A percentile compares a stretch with the other conserved stretches of the same genome.
phyloP scores from a whole-genome alignment of 2,888 invertebrate genomes.

The Eulithis testata region DNA sequence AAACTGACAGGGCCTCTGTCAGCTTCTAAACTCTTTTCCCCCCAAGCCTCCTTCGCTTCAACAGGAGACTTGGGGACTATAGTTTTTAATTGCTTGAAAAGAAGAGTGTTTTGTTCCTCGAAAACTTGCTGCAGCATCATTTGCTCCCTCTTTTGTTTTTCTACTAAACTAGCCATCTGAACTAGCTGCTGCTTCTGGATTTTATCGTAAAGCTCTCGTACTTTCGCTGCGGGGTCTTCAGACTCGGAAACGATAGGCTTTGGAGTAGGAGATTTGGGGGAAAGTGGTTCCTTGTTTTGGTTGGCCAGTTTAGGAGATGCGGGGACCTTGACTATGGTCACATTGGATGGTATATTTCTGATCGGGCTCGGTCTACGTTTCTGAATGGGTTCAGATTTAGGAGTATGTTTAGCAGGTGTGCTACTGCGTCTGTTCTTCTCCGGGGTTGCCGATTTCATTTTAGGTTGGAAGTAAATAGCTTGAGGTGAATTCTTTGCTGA shows the following conservation, averaged over 20 bases:
- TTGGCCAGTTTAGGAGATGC: constrained; percentile 37
- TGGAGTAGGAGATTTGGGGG: constrained; percentile 25
- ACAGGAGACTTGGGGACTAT: constrained; percentile 71
- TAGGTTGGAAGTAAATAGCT: constrained; percentile 39
- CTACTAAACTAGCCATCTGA: constrained; percentile 86
- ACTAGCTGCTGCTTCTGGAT: constrained; percentile 87
- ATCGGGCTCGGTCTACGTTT: constrained; percentile 57
- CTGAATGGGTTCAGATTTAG: constrained; percentile 59
- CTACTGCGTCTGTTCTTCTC: constrained; percentile 50
- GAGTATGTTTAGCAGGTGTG: constrained; percentile 46
- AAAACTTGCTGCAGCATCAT: constrained; percentile 86
- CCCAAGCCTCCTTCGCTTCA: constrained; percentile 72
- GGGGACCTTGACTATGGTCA: constrained; percentile 47
- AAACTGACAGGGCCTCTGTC: constrained; percentile 73
- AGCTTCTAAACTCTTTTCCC: constrained; percentile 52
- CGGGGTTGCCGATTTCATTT: constrained; percentile 49
- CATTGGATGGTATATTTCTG: constrained; percentile 46
- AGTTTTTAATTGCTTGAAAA: constrained; percentile 79
- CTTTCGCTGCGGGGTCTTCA: constrained; percentile 68
- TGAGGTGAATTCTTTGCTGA: constrained; percentile 43
- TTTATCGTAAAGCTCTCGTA: constrained; percentile 75
- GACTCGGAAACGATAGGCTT: constrained; percentile 50
- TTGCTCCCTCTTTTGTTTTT: constrained; percentile 87
- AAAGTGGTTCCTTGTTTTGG: constrained; percentile 37
- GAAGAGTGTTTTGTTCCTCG: constrained; percentile 86